These are phyloP conservation scores for Oreochromis spilurus DNA, from an alignment of 2,113 vertebrate genomes.

Conservation along the genomic window DNA sequence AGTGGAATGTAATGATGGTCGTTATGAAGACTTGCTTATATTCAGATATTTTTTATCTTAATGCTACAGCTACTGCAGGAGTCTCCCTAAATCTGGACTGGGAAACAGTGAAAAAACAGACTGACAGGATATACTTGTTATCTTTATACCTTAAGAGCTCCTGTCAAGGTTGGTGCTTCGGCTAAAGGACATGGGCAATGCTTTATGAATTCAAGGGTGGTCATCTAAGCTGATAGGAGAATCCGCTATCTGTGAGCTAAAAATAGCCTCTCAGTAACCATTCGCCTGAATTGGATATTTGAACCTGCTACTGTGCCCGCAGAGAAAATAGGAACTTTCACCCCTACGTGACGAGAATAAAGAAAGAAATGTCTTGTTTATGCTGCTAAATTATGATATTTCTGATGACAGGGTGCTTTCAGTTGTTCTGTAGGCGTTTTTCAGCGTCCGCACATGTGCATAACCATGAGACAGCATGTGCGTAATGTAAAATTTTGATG, in stretches of 20 bases:
- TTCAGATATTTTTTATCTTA: neutral
- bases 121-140: neutral
- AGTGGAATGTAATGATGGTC: neutral
- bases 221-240: slow-evolving; percentile 47
- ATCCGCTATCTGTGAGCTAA: slow-evolving; percentile 57
- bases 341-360: slow-evolving; percentile 19
- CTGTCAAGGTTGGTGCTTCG: slow-evolving; percentile 2
- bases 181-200: slow-evolving; percentile 32
- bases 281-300: slow-evolving; percentile 45
- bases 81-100: neutral
- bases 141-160: neutral
- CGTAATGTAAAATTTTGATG: neutral
- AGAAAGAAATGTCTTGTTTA: neutral
- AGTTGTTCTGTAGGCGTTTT: slow-evolving; percentile 29
- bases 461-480: neutral
- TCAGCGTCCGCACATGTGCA: slow-evolving; percentile 8
- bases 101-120: neutral
- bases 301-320: slow-evolving; percentile 17
- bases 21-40: slow-evolving; percentile 8
- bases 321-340: slow-evolving; percentile 37
- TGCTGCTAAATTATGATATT: neutral
- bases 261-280: slow-evolving; percentile 56
- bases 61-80: neutral
- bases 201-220: slow-evolving; percentile 61
- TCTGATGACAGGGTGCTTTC: neutral